Evolutionary conservation across 2,797 vertebrate species (phyloP).

Genomic region (Podarcis siculus): DNA sequence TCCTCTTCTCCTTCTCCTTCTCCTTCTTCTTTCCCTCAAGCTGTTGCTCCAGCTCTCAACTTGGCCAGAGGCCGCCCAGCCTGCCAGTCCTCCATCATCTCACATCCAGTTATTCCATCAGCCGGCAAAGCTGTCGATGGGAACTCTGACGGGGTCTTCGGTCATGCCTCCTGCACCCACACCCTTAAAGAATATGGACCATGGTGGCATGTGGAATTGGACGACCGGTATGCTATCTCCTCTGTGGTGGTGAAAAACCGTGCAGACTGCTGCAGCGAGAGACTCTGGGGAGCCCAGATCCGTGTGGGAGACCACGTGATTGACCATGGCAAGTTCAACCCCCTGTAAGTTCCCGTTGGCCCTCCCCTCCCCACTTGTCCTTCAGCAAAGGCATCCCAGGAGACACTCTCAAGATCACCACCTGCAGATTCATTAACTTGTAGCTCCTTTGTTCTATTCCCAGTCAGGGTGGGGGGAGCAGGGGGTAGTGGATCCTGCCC

Average conservation of each 20-base stretch:
- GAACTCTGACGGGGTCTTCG: not conserved
- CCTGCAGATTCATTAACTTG: too few species aligned
- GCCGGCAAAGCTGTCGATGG: constrained; percentile 45
- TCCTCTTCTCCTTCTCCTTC: too few species aligned
- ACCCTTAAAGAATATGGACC: constrained; percentile 22
- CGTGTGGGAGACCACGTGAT: constrained; percentile 23
- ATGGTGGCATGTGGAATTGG: constrained; percentile 51
- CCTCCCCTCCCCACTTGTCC: not conserved
- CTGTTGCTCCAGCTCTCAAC: not conserved
- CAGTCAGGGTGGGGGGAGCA: too few species aligned
- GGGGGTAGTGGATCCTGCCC: too few species aligned
- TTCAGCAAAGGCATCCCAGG: not conserved
- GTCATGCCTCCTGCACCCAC: constrained; percentile 13
- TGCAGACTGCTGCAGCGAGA: not conserved
- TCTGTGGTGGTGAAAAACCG: constrained; percentile 33
- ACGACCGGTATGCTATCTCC: constrained; percentile 4
- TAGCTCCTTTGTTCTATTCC: too few species aligned
- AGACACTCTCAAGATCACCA: not conserved
- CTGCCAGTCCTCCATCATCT: not conserved
- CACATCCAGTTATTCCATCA: not conserved
- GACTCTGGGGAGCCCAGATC: constrained; percentile 12
- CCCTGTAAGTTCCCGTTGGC: not conserved
- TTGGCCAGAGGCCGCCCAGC: not conserved
- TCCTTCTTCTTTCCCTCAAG: not conserved
- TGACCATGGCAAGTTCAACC: not conserved